phyloP scores from a whole-genome alignment of 2,113 vertebrate species.

The Syrmaticus mikado region DNA sequence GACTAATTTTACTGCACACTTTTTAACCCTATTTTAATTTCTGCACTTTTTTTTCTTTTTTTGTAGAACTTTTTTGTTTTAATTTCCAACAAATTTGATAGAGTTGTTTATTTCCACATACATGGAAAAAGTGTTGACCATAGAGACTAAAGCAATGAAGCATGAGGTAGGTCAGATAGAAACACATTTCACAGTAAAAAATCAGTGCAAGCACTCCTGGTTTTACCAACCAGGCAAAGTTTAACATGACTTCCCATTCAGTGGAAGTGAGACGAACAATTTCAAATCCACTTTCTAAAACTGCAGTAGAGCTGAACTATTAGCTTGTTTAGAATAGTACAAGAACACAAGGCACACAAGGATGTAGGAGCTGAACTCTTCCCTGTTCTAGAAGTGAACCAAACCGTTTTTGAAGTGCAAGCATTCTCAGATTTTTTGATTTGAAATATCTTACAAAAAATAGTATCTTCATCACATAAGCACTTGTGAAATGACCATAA shows the following conservation, averaged over 20 bases:
- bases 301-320: not conserved
- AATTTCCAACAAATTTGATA: not conserved
- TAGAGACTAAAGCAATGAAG: not conserved
- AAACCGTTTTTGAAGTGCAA: not conserved
- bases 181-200: not conserved
- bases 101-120: not conserved
- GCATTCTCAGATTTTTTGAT: not conserved
- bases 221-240: not conserved
- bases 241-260: not conserved
- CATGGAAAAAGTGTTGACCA: not conserved
- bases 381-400: not conserved
- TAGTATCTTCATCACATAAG: not conserved
- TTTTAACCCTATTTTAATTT: not conserved
- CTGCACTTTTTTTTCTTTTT: not conserved
- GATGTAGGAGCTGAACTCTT: not conserved
- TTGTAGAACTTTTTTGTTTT: not conserved
- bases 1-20: not conserved
- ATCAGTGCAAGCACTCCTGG: rapidly evolving
- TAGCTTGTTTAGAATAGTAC: not conserved
- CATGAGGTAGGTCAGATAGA: not conserved
- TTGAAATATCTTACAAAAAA: not conserved
- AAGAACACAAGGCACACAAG: not conserved
- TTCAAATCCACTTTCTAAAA: not conserved
- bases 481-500: not conserved
- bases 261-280: not conserved